These are phyloP conservation scores for Lophotis ruficrista DNA, from an alignment of 2,113 vertebrate species.

Conservation along the genomic window DNA sequence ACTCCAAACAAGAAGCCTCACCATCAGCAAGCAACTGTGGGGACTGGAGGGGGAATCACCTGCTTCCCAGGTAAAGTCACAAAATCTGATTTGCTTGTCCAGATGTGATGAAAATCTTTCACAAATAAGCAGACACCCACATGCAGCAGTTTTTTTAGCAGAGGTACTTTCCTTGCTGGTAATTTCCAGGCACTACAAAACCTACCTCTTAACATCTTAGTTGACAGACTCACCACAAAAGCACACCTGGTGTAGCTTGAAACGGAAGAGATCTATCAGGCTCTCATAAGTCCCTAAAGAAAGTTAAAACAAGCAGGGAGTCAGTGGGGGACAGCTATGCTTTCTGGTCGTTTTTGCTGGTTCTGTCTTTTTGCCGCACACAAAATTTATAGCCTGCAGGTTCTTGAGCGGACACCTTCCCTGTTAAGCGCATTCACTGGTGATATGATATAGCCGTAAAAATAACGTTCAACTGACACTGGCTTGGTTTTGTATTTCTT, in stretches of 20 bases:
- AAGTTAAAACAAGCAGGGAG: neutral
- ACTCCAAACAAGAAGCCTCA: neutral
- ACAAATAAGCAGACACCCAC: neutral
- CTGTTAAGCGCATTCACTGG: neutral
- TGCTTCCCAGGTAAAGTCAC: neutral
- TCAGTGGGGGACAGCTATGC: neutral
- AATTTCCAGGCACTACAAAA: neutral
- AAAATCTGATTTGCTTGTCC: neutral
- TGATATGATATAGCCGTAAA: neutral
- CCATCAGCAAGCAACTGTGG: neutral
- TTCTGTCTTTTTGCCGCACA: neutral
- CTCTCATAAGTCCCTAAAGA: neutral
- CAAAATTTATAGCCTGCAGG: neutral
- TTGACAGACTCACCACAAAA: neutral
- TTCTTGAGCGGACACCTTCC: neutral
- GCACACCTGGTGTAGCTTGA: neutral
- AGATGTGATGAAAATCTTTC: neutral
- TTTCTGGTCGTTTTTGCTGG: neutral
- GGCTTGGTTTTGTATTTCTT: neutral
- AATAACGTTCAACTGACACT: neutral
- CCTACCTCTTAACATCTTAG: neutral
- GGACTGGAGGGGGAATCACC: neutral
- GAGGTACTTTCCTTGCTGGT: neutral
- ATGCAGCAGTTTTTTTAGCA: neutral
- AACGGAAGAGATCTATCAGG: neutral